Conservation (phyloP, 2,888 invertebrate species). For the Dinocampus coccinellae region DNA sequence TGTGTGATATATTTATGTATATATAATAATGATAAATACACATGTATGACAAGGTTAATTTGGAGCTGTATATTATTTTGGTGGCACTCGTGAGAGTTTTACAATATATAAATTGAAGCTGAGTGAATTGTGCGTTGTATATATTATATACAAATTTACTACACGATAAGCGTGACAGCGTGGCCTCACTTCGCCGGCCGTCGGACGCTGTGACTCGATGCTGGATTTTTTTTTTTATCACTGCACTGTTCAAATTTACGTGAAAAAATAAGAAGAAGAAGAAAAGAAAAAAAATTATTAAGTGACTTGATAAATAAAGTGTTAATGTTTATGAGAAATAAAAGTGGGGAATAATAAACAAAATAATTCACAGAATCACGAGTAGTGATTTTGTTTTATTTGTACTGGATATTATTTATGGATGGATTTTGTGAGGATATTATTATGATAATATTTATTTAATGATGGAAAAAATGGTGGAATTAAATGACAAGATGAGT, state of each 20-base stretch:
- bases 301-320: too few species aligned
- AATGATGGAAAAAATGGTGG: too few species aligned
- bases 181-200: conserved; percentile 42
- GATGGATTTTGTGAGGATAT: too few species aligned
- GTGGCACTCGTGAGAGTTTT: not conserved
- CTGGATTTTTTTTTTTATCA: not conserved
- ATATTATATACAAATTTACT: too few species aligned
- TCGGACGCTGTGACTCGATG: conserved; percentile 33
- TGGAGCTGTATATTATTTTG: not conserved
- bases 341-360: too few species aligned
- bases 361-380: too few species aligned
- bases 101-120: not conserved
- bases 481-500: too few species aligned
- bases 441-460: too few species aligned
- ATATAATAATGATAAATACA: too few species aligned
- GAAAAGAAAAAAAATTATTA: not conserved
- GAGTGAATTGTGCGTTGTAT: not conserved
- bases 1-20: too few species aligned
- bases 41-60: not conserved
- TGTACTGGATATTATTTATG: too few species aligned
- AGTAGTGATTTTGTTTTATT: too few species aligned
- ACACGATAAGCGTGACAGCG: conserved; percentile 11
- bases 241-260: conserved; percentile 36
- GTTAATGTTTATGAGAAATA: not conserved
- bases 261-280: conserved; percentile 19